Evolutionary conservation across 2,888 invertebrate species (phyloP), one percentile per base, ranked within the genome.

Genomic region (Microdon myrmicae): DNA sequence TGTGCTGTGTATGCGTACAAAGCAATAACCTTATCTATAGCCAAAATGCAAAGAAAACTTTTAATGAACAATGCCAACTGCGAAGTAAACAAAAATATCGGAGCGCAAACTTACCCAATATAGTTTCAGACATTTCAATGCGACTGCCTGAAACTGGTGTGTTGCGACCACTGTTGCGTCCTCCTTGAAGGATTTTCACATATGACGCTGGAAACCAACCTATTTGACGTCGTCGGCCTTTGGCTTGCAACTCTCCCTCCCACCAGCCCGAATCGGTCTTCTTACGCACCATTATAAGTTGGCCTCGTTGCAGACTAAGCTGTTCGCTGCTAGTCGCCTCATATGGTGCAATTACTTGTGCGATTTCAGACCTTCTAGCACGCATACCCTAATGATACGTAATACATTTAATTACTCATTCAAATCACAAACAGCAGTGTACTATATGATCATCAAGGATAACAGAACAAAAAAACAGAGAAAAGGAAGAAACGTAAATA

Each of bases 141-240:
- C 88, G 85, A 60, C 84, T 83, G 38, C 87, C 86, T 3, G 87
- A 83, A 2, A 90, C 89, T 0, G 90, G 90, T 0, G 90, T 90
- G 7, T 87, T 88, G 23, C 90, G 81, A 0, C 89, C 89, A 8
- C 88, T 89, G 4, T 85, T 84, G 8, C 87, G 83, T 0, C 89
- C 89, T 0, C 87, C 85, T 7, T 87, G 85, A 53, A 88, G 85
- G 12, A 89, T 78, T 83, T 96, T 96, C 5, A 98, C 96, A 75
- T 98, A 99, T 60, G 94, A 94, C 16, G 97, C 98, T 0, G 99
- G 99, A 82, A 99, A 99, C 99, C 99, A 99, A 2, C 99, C 99
- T 22, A 96, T 88, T 80, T 96, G 94, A 22, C 93, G 82, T 76
- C 92, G 92, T 71, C 93, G 87, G 1, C 96, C 95, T 74, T 89